A percentile compares a stretch with the other conserved stretches of the same genome.
Conservation (phyloP, 2,888 invertebrate species). For the Uloborus plumipes region DNA sequence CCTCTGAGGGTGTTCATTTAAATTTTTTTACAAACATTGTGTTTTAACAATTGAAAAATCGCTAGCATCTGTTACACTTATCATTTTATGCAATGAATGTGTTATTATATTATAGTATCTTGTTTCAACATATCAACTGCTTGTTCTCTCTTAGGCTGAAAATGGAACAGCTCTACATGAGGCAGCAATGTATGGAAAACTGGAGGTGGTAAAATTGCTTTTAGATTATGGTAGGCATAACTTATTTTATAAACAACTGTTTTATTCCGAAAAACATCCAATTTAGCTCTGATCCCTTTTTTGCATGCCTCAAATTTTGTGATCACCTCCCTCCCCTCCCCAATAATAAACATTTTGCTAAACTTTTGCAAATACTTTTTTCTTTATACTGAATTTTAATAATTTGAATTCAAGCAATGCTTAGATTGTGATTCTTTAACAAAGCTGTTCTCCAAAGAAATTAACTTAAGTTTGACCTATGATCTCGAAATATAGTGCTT, state of each 20-base stretch:
- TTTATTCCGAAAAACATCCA: background rate
- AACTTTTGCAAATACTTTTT: background rate
- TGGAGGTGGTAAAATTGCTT: slow-evolving; percentile 86
- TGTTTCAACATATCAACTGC: too few relatives aligned
- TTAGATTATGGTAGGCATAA: slow-evolving; percentile 75
- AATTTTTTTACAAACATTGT: too few relatives aligned
- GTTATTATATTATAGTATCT: too few relatives aligned
- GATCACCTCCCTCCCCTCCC: background rate
- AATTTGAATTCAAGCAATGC: too few relatives aligned
- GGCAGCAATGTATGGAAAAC: slow-evolving; percentile 91
- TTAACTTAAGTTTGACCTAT: too few relatives aligned
- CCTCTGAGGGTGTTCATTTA: too few relatives aligned
- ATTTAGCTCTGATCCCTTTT: background rate
- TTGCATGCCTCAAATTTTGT: background rate
- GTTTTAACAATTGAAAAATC: too few relatives aligned
- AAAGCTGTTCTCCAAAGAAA: too few relatives aligned
- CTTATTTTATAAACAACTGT: background rate
- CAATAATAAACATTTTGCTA: background rate
- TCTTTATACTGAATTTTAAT: background rate
- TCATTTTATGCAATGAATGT: too few relatives aligned
- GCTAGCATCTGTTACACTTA: too few relatives aligned
- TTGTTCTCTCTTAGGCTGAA: slow-evolving; percentile 76
- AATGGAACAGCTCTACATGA: slow-evolving; percentile 93
- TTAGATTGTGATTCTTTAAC: too few relatives aligned
- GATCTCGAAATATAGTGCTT: too few relatives aligned